These are phyloP conservation scores for Pongo pygmaeus DNA, from an alignment of 2,113 vertebrate species.

Conservation along the genomic window DNA sequence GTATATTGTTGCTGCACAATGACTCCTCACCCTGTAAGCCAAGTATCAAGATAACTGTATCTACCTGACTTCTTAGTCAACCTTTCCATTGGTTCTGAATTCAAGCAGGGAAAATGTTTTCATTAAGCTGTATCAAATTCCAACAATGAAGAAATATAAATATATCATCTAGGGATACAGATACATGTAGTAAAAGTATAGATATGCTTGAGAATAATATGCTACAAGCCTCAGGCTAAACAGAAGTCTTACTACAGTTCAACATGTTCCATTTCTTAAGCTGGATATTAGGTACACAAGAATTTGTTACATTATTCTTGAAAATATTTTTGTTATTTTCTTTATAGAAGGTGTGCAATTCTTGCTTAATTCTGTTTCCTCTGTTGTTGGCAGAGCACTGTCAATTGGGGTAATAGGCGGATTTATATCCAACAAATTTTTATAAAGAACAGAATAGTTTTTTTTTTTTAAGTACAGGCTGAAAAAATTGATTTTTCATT, in stretches of 20 bases:
- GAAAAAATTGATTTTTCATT: background rate
- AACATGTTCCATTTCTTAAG: background rate
- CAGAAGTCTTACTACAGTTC: background rate
- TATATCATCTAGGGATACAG: background rate
- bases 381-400: background rate
- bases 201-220: background rate
- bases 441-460: background rate
- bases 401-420: background rate
- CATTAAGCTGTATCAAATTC: background rate
- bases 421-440: background rate
- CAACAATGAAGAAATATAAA: background rate
- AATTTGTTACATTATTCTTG: background rate
- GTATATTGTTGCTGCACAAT: background rate
- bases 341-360: background rate
- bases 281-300: background rate
- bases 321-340: background rate
- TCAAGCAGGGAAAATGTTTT: background rate
- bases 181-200: background rate
- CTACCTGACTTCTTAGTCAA: background rate
- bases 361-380: background rate
- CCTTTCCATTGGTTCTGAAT: background rate
- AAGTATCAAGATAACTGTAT: background rate
- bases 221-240: background rate
- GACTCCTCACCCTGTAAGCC: background rate
- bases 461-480: background rate